Conservation (phyloP, 2,797 vertebrate genomes). For the Octomys mimax region DNA sequence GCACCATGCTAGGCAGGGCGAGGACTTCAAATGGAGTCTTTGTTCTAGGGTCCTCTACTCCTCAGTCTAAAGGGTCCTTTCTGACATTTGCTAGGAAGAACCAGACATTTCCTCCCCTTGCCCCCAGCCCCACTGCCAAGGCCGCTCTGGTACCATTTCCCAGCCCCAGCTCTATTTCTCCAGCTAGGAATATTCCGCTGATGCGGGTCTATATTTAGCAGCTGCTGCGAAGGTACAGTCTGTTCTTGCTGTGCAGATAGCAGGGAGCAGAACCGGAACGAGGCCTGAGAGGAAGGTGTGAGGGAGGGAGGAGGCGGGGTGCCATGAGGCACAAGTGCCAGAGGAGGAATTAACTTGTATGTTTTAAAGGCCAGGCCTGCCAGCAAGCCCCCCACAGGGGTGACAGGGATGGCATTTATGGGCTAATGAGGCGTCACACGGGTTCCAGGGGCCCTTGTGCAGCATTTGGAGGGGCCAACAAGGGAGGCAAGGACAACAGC, state of each 20-base stretch:
- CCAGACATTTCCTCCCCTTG: not conserved
- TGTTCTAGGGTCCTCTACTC: not conserved
- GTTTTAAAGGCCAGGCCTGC: slow-evolving; percentile 83
- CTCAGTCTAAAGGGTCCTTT: not conserved
- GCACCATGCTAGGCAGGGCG: not conserved
- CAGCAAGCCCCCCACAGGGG: slow-evolving; percentile 70
- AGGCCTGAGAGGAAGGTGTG: slow-evolving; percentile 83
- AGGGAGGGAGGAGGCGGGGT: slow-evolving; percentile 63
- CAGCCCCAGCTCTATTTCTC: slow-evolving; percentile 73
- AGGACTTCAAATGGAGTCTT: not conserved
- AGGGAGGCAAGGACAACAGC: slow-evolving; percentile 11
- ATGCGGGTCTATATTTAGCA: slow-evolving; percentile 83
- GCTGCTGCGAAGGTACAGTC: slow-evolving; percentile 80
- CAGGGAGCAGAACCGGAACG: slow-evolving; percentile 76
- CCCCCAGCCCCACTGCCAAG: slow-evolving; percentile 1
- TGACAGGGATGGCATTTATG: slow-evolving; percentile 74
- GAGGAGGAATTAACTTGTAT: slow-evolving; percentile 81
- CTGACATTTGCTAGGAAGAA: not conserved
- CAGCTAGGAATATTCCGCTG: slow-evolving; percentile 80
- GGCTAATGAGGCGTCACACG: slow-evolving; percentile 77
- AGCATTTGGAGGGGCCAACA: slow-evolving; percentile 48
- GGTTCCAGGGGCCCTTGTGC: slow-evolving; percentile 65
- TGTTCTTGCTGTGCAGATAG: slow-evolving; percentile 83
- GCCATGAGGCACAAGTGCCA: slow-evolving; percentile 13
- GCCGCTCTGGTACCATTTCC: slow-evolving; percentile 59